Percentiles rank a stretch among this genome's conserved stretches.
phyloP scores from a whole-genome alignment of 2,888 invertebrate genomes.

The Ochropleura leucogaster region DNA sequence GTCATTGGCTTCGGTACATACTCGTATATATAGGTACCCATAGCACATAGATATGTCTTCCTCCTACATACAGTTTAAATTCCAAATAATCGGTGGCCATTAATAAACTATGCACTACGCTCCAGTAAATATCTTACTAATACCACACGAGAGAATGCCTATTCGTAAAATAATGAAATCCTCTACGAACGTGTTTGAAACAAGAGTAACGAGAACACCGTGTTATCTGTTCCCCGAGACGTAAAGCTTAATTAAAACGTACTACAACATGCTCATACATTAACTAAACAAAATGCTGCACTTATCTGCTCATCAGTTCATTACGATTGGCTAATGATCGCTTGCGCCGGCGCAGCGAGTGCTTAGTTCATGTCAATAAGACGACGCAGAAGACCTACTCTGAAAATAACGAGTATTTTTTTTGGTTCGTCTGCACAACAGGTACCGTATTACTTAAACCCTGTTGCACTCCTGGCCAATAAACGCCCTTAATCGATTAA shows the following conservation, averaged over 20 bases:
- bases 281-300: slow-evolving; percentile 50
- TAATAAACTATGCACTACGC: slow-evolving; percentile 1
- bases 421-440: neutral
- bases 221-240: slow-evolving; percentile 46
- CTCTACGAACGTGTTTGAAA: slow-evolving; percentile 7
- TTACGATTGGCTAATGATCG: slow-evolving; percentile 60
- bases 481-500: neutral
- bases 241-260: slow-evolving; percentile 47
- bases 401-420: neutral
- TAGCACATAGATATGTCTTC: neutral
- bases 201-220: slow-evolving; percentile 11
- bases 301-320: slow-evolving; percentile 61
- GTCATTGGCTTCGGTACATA: neutral
- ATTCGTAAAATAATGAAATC: slow-evolving; percentile 13
- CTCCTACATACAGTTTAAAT: neutral
- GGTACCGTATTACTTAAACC: neutral
- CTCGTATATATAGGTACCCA: neutral
- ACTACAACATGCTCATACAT: slow-evolving; percentile 29
- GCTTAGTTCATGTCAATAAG: neutral
- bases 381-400: slow-evolving; percentile 25
- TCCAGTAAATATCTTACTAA: slow-evolving; percentile 9
- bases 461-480: neutral
- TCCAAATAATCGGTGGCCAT: too few species aligned
- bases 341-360: slow-evolving; percentile 38
- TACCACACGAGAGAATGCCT: neutral